A percentile compares a stretch with the other conserved stretches of the same genome.
phyloP scores from a whole-genome alignment of 2,888 invertebrate genomes.

The Drosophila sordidula region DNA sequence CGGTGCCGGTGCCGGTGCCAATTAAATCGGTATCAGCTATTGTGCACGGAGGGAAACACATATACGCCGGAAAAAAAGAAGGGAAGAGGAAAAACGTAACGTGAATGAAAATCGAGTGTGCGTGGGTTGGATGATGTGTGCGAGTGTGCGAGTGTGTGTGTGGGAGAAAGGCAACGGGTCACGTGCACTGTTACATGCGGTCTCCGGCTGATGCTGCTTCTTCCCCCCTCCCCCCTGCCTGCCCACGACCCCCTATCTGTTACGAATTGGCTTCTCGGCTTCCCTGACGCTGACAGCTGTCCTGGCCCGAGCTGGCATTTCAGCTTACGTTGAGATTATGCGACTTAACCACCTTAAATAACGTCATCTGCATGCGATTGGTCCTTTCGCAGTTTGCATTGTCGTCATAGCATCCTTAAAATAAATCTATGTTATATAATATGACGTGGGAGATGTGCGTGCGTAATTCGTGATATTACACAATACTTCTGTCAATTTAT shows the following conservation, averaged over 20 bases:
- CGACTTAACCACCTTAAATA: constrained; percentile 13
- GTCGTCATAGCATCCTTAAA: not conserved
- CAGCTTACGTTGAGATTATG: constrained; percentile 28
- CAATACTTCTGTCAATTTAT: no score
- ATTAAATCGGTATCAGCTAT: constrained; percentile 74
- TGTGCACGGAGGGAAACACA: constrained; percentile 17
- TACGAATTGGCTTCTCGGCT: constrained; percentile 37
- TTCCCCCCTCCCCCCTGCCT: not conserved
- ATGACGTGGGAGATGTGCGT: no score
- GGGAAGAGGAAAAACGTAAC: constrained; percentile 12
- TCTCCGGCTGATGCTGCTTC: constrained; percentile 31
- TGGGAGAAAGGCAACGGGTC: constrained; percentile 27
- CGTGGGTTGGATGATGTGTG: no score
- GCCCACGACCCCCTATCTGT: constrained; percentile 15
- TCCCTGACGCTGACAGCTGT: constrained; percentile 52
- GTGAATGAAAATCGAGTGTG: constrained; percentile 36
- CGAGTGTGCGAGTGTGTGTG: not conserved
- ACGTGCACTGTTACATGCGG: constrained; percentile 55
- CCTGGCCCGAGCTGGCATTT: constrained; percentile 8
- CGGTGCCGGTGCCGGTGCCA: constrained; percentile 64
- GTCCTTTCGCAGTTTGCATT: constrained; percentile 1
- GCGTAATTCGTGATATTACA: no score
- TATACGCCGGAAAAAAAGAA: constrained; percentile 1
- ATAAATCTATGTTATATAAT: not conserved
- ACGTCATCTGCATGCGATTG: constrained; percentile 4